Evolutionary conservation across 2,797 vertebrate genomes (phyloP).

Genomic region (Falco concolor): DNA sequence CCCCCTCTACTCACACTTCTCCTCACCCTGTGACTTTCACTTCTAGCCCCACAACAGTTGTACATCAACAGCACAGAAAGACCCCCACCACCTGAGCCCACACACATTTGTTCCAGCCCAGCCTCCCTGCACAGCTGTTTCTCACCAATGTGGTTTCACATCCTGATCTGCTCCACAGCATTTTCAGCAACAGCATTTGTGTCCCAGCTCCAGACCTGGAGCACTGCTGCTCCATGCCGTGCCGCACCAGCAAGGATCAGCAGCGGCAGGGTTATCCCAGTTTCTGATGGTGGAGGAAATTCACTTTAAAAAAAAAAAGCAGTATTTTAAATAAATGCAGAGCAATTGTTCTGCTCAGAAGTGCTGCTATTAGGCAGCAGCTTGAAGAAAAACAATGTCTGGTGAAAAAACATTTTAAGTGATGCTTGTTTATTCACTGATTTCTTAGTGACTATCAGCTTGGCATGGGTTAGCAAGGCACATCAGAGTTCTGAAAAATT

Average conservation of each 20-base stretch:
- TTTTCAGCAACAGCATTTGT: neutral
- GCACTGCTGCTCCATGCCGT: accelerated
- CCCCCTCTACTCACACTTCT: neutral
- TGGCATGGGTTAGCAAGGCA: neutral
- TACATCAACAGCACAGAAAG: neutral
- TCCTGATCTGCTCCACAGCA: neutral
- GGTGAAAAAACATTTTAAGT: neutral
- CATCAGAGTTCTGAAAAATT: neutral
- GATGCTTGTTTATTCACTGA: neutral
- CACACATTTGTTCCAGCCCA: neutral
- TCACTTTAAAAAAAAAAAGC: accelerated
- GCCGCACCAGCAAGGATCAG: accelerated
- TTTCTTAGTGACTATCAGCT: slow-evolving; percentile 2
- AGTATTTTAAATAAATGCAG: neutral
- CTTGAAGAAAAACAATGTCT: neutral
- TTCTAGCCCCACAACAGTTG: neutral
- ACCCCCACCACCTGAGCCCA: neutral
- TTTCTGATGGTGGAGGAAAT: neutral
- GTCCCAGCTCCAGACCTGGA: neutral
- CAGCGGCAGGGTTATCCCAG: neutral
- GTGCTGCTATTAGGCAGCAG: neutral
- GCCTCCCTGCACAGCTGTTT: accelerated
- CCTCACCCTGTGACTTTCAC: neutral
- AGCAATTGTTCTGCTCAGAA: neutral
- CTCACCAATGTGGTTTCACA: accelerated